A percentile compares a stretch with the other conserved stretches of the same genome.
Evolutionary conservation across 2,797 vertebrate genomes (phyloP).

Genomic region (Bovichtus diacanthus): DNA sequence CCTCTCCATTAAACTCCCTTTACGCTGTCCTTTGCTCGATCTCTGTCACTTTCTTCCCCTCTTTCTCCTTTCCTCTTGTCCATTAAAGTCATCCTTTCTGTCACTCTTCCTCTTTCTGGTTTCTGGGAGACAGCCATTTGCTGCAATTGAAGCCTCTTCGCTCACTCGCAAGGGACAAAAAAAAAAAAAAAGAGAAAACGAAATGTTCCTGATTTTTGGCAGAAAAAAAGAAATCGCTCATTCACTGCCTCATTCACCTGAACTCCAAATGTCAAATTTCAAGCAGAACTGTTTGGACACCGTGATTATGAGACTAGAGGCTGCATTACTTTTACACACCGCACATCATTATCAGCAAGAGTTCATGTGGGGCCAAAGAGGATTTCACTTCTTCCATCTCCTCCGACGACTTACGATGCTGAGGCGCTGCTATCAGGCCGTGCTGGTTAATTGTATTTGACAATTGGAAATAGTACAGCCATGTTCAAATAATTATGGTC

Average conservation of each 20-base stretch:
- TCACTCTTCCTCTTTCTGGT: conserved; percentile 35
- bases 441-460: conserved; percentile 52
- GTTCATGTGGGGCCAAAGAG: conserved; percentile 47
- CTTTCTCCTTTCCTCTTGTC: conserved; percentile 24
- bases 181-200: conserved; percentile 43
- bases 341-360: conserved; percentile 27
- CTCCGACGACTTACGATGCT: conserved; percentile 17
- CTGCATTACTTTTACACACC: not conserved
- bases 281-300: conserved; percentile 10
- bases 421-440: conserved; percentile 17
- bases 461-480: conserved; percentile 40
- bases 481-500: conserved; percentile 38
- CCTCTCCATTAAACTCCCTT: conserved; percentile 29
- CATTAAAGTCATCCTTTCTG: conserved; percentile 52
- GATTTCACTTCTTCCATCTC: conserved; percentile 44
- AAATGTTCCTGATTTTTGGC: conserved; percentile 34
- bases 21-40: conserved; percentile 24
- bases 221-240: conserved; percentile 25
- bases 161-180: conserved; percentile 21
- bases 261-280: conserved; percentile 8
- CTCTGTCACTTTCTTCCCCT: conserved; percentile 24
- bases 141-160: conserved; percentile 12
- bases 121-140: conserved; percentile 30
- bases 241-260: not conserved
- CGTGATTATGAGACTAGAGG: conserved; percentile 18